Conservation (phyloP, 2,797 vertebrate species). For the Brotula barbata region DNA sequence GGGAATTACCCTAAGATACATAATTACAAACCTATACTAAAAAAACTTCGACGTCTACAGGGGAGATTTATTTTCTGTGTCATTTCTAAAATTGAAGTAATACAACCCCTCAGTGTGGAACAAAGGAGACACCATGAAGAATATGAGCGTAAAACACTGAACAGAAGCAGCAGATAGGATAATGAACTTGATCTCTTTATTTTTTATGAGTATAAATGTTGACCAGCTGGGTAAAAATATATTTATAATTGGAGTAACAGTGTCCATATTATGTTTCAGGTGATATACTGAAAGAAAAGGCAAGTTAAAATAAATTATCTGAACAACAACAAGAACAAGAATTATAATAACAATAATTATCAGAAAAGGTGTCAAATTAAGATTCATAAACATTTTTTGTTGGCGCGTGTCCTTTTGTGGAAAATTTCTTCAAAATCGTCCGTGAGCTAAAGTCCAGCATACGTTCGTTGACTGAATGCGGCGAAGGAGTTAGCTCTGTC, state of each 20-base stretch:
- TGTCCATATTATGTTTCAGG: constrained; percentile 65
- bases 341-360: constrained; percentile 74
- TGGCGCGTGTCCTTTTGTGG: constrained; percentile 57
- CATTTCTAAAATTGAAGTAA: too few species aligned
- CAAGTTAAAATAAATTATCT: constrained; percentile 81
- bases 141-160: constrained; percentile 10
- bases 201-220: constrained; percentile 74
- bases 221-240: constrained; percentile 77
- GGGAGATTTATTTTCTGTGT: too few species aligned
- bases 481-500: constrained; percentile 37
- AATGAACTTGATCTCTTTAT: constrained; percentile 69
- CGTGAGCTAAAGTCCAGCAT: constrained; percentile 74
- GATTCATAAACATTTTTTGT: constrained; percentile 68
- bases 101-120: too few species aligned
- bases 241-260: constrained; percentile 70
- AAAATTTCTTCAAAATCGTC: constrained; percentile 72
- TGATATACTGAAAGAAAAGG: constrained; percentile 58
- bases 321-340: constrained; percentile 68
- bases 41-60: too few species aligned
- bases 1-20: not conserved
- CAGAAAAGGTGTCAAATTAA: constrained; percentile 77
- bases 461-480: constrained; percentile 60
- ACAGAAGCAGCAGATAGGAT: constrained; percentile 43
- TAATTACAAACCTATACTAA: too few species aligned
- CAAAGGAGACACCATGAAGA: too few species aligned